Percentiles rank a stretch among this genome's conserved stretches.
Conservation (phyloP, 2,797 vertebrate species). For the Danio tinwini region DNA sequence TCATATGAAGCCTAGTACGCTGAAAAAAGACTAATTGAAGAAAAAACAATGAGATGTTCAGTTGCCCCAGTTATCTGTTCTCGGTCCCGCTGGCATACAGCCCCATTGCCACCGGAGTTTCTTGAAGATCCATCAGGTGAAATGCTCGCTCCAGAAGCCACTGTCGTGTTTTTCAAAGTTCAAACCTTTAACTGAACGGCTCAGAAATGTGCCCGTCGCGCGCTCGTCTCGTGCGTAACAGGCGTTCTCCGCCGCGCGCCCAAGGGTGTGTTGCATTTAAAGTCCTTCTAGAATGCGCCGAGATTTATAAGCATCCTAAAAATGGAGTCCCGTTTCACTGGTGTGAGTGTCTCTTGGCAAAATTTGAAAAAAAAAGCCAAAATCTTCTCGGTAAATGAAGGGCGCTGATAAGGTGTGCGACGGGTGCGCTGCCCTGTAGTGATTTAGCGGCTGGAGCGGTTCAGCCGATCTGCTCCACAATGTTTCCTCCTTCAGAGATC, state of each 20-base stretch:
- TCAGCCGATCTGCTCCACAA: slow-evolving; percentile 37
- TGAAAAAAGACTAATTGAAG: background rate
- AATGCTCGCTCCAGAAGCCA: slow-evolving; percentile 32
- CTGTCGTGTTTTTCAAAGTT: slow-evolving; percentile 48
- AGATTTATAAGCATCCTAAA: slow-evolving; percentile 22
- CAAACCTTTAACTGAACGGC: slow-evolving; percentile 4
- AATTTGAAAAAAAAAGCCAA: background rate
- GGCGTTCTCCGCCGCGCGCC: slow-evolving; percentile 32
- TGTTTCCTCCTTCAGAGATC: slow-evolving; percentile 40
- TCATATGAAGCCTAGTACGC: slow-evolving; percentile 41
- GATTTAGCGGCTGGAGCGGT: slow-evolving; percentile 26
- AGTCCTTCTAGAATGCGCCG: slow-evolving; percentile 24
- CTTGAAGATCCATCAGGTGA: slow-evolving; percentile 33
- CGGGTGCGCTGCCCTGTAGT: slow-evolving; percentile 23
- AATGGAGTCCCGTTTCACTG: slow-evolving; percentile 11
- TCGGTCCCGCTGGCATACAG: slow-evolving; percentile 41
- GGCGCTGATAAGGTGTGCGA: slow-evolving; percentile 8
- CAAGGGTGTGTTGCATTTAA: slow-evolving; percentile 43
- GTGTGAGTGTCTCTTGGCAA: background rate
- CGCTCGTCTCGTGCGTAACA: slow-evolving; percentile 36
- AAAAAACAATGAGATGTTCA: slow-evolving; percentile 31
- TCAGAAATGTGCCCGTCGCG: background rate
- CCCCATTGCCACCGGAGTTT: slow-evolving; percentile 47
- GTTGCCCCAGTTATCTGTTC: slow-evolving; percentile 31
- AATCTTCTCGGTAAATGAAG: slow-evolving; percentile 7